Base-by-base conservation (phyloP, 2,113 vertebrate genomes). In the Lepisosteus oculatus region DNA sequence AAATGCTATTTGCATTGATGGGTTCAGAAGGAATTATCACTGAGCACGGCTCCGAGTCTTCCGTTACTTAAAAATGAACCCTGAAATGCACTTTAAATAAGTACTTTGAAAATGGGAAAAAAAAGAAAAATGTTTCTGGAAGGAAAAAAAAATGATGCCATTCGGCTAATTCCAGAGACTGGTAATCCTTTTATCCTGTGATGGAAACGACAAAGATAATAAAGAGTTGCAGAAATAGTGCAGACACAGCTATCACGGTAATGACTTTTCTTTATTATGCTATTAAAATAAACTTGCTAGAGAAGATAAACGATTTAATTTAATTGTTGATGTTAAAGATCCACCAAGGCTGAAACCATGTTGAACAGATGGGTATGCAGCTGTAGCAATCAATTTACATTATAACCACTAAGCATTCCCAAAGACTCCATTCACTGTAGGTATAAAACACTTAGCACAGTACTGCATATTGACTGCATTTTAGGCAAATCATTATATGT, bases 191-290 rank as follows among this genome's bases (percentile, higher is more conserved):
- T 5, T 59, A 59, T 6, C 57, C 9, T n/a, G 12, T 59, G 67
- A 42, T n/a, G 72, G 71, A 43, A 62, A 69, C 78, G 78, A 84
- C 78, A 68, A 82, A 83, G 78, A 75, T 79, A 57, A 78, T 81
- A 76, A 61, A 41, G 73, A 84, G 81, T 69, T 77, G 81, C 75
- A 67, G 75, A 72, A 81, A 73, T 73, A 73, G 80, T 51, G 47
- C 47, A 51, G 47, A 51, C 80, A 77, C 71, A 79, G 81, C 79
- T 81, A 85, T 84, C 42, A 43, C 8, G 4, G 77, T 70, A 13
- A 67, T 70, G 72, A 77, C 77, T 81, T 74, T 66, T 75, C 74
- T 9, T 61, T 71, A 68, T 55, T 2, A 72, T 45, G 68, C 69
- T 56, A 66, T 78, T 78, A 71, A 76, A 82, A 74, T 17, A 78